Evolutionary conservation across 2,888 invertebrate genomes (phyloP).

Genomic region (Drosophila subsilvestris): DNA sequence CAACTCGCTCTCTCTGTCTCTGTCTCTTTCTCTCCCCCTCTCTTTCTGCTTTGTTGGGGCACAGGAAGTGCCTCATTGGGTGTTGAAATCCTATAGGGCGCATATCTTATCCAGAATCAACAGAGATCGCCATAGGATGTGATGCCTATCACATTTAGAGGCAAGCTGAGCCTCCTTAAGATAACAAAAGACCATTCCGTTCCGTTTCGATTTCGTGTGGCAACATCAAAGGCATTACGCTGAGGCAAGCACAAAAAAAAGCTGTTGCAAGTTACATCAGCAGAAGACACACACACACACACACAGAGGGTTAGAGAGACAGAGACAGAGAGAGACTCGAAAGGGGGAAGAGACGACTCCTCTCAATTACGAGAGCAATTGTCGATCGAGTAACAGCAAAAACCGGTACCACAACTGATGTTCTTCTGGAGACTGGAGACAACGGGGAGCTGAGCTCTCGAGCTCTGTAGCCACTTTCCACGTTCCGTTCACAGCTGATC

Average conservation of each 20-base stretch:
- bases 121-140: not conserved
- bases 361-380: slow-evolving; percentile 74
- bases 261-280: slow-evolving; percentile 35
- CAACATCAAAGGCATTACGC: slow-evolving; percentile 60
- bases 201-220: slow-evolving; percentile 52
- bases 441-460: not conserved
- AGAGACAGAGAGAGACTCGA: not conserved
- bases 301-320: not conserved
- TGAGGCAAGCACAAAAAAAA: slow-evolving; percentile 39
- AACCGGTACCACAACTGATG: slow-evolving; percentile 63
- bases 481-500: slow-evolving; percentile 80
- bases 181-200: slow-evolving; percentile 53
- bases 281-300: not conserved
- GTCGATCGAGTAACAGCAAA: slow-evolving; percentile 73
- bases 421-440: slow-evolving; percentile 30
- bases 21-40: not conserved
- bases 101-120: slow-evolving; percentile 18
- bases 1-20: slow-evolving; percentile 6
- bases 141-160: slow-evolving; percentile 41
- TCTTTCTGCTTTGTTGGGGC: slow-evolving; percentile 21
- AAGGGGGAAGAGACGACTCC: not conserved
- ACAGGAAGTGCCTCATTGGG: slow-evolving; percentile 72
- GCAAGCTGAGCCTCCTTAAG: slow-evolving; percentile 43
- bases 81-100: slow-evolving; percentile 71
- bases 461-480: slow-evolving; percentile 67